Evolutionary conservation across 2,888 invertebrate species (phyloP).

Genomic region (Galerucella calmariensis): DNA sequence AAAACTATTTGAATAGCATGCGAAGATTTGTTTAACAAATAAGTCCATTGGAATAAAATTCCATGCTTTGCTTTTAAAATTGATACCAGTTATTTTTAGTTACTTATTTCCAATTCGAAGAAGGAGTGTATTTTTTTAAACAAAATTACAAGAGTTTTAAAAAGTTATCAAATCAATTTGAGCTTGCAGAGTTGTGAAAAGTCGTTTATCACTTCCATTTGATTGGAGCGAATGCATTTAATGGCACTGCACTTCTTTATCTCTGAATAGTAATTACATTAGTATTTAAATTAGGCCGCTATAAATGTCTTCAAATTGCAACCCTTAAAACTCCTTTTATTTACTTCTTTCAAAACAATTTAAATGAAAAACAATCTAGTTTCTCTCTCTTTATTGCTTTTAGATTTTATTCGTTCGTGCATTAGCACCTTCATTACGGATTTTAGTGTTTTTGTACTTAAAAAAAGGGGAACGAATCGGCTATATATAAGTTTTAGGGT

Average conservation of each 20-base stretch:
- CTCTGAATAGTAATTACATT: slow-evolving; percentile 56
- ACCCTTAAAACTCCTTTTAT: slow-evolving; percentile 52
- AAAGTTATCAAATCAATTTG: slow-evolving; percentile 47
- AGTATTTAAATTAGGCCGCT: slow-evolving; percentile 57
- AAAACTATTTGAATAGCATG: no score
- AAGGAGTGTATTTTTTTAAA: no score
- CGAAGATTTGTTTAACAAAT: no score
- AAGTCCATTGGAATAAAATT: no score
- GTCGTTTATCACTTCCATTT: slow-evolving; percentile 54
- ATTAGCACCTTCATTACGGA: slow-evolving; percentile 24
- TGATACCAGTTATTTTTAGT: no score
- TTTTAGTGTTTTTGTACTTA: slow-evolving; percentile 18
- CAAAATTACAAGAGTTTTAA: not conserved
- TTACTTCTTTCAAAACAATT: slow-evolving; percentile 40
- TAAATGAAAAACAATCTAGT: slow-evolving; percentile 37
- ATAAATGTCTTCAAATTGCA: slow-evolving; percentile 56
- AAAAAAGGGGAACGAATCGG: slow-evolving; percentile 4
- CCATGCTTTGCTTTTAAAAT: no score
- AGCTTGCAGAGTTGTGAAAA: slow-evolving; percentile 48
- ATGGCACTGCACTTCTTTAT: slow-evolving; percentile 54
- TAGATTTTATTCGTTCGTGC: slow-evolving; percentile 20
- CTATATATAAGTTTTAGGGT: slow-evolving; percentile 11
- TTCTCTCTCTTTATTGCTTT: slow-evolving; percentile 29
- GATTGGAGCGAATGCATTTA: slow-evolving; percentile 52
- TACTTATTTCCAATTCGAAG: no score